Conservation (phyloP, 2,888 invertebrate species). For the Eupithecia dodoneata region DNA sequence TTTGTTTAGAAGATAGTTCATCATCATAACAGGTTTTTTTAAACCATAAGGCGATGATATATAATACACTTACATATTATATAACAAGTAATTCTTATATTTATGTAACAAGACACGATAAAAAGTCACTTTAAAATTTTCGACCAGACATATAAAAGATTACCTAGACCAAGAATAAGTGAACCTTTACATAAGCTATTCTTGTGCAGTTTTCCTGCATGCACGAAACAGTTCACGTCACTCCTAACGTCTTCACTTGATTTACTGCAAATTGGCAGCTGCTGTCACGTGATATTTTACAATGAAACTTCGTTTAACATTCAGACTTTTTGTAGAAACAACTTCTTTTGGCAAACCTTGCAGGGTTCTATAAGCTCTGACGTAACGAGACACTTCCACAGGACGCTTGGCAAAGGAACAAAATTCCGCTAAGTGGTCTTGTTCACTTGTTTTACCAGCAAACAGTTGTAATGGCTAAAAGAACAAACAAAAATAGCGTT, state of each 20-base stretch:
- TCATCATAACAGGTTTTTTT: too few species aligned
- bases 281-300: constrained; percentile 37
- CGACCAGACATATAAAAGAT: neutral
- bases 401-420: constrained; percentile 22
- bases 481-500: constrained; percentile 11
- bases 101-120: too few species aligned
- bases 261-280: constrained; percentile 67
- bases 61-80: too few species aligned
- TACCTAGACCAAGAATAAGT: neutral
- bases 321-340: constrained; percentile 10
- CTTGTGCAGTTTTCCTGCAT: constrained; percentile 19
- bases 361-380: neutral
- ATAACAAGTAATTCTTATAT: too few species aligned
- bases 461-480: constrained; percentile 13
- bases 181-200: constrained; percentile 15
- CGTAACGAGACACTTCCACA: constrained; percentile 5
- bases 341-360: constrained; percentile 19
- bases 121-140: neutral
- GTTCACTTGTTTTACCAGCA: constrained; percentile 9
- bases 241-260: constrained; percentile 53
- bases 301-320: constrained; percentile 27
- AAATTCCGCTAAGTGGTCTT: constrained; percentile 27
- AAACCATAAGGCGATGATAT: too few species aligned
- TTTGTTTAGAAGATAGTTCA: too few species aligned
- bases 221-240: constrained; percentile 47